A percentile compares a stretch with the other conserved stretches of the same genome.
Conservation (phyloP, 2,888 invertebrate genomes). For the Tridacna crocea region DNA sequence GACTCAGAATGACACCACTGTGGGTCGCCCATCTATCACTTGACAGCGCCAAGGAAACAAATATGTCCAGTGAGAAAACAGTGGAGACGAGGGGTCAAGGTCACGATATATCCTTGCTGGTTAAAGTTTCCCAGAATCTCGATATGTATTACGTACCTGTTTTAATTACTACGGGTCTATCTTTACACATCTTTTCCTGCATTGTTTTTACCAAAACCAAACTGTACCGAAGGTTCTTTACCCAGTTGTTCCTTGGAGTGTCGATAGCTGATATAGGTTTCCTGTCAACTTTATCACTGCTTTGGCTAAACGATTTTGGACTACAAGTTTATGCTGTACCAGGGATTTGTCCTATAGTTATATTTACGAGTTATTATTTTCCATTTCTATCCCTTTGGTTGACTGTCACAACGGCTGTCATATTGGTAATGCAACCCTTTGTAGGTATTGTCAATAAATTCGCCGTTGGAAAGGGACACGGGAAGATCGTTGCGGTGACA, state of each 20-base stretch:
- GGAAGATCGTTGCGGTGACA: conserved; percentile 60
- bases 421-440: conserved; percentile 60
- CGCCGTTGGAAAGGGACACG: conserved; percentile 61
- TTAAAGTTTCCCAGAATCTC: conserved; percentile 43
- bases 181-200: conserved; percentile 53
- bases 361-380: conserved; percentile 74
- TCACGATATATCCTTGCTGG: conserved; percentile 30
- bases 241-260: conserved; percentile 68
- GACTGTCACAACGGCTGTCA: conserved; percentile 61
- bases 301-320: conserved; percentile 68
- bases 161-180: conserved; percentile 62
- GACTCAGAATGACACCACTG: conserved; percentile 39
- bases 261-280: conserved; percentile 69
- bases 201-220: conserved; percentile 66
- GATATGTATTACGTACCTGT: conserved; percentile 66
- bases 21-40: conserved; percentile 41
- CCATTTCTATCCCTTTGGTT: conserved; percentile 71
- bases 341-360: conserved; percentile 72
- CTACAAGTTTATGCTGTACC: conserved; percentile 70
- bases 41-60: conserved; percentile 14
- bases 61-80: conserved; percentile 14
- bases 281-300: conserved; percentile 64
- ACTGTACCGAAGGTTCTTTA: conserved; percentile 67
- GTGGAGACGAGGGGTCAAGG: conserved; percentile 23
- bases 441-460: conserved; percentile 37